Percentiles rank a stretch among this genome's conserved stretches.
These are phyloP conservation scores for Oscheius sp. DNA, from an alignment of 2,888 invertebrate genomes.

Conservation along the genomic window DNA sequence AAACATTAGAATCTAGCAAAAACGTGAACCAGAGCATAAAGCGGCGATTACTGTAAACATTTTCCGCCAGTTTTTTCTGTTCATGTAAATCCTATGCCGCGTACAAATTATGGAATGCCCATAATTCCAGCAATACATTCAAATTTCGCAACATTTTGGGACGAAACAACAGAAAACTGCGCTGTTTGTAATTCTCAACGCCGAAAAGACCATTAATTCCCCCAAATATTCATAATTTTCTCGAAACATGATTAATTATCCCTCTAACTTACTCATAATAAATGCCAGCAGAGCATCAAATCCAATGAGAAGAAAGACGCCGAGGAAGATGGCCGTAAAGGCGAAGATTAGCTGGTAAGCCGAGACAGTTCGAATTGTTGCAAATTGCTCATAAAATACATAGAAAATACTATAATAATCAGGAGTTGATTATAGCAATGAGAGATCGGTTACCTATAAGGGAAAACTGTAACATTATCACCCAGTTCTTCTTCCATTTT, in stretches of 20 bases:
- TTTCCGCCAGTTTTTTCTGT: too few relatives aligned
- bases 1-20: too few relatives aligned
- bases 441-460: constrained; percentile 78
- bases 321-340: constrained; percentile 88
- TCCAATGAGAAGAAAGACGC: constrained; percentile 82
- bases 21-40: not conserved
- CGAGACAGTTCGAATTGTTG: constrained; percentile 87
- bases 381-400: constrained; percentile 93
- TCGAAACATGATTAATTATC: not conserved
- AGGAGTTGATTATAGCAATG: too few relatives aligned
- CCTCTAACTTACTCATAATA: constrained; percentile 16
- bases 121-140: too few relatives aligned
- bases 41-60: too few relatives aligned
- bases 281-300: constrained; percentile 80
- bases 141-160: too few relatives aligned
- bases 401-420: constrained; percentile 84
- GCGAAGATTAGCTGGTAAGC: constrained; percentile 88
- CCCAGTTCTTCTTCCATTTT: constrained; percentile 84
- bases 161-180: too few relatives aligned
- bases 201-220: not conserved
- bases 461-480: constrained; percentile 82
- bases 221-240: not conserved
- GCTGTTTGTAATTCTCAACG: too few relatives aligned
- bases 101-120: too few relatives aligned
- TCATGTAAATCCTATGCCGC: too few relatives aligned